A percentile compares a stretch with the other conserved stretches of the same genome.
Evolutionary conservation across 23 tunicate species (phyloP).

Genomic region (Oikopleura dioica): DNA sequence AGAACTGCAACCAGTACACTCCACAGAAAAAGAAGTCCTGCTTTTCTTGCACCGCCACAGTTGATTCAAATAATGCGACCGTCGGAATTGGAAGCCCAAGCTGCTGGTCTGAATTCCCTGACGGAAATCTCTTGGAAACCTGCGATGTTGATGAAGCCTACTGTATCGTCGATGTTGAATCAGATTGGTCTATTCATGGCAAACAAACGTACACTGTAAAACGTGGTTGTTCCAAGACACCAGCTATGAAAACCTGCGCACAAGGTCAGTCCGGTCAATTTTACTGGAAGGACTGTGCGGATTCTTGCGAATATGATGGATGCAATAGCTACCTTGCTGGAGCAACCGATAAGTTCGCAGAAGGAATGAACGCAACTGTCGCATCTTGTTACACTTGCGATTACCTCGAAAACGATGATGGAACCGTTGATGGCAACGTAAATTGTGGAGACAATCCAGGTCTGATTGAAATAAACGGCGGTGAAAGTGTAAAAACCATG

Average conservation of each 20-base stretch:
- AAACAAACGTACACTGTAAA: neutral
- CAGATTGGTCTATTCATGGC: neutral
- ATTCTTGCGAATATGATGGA: neutral
- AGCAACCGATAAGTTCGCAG: neutral
- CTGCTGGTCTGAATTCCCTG: neutral
- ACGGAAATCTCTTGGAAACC: neutral
- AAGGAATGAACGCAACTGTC: neutral
- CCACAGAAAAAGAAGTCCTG: neutral
- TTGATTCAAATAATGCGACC: neutral
- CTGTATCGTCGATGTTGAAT: conserved; percentile 3
- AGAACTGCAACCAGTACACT: neutral
- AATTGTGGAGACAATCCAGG: neutral
- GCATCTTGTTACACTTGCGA: neutral
- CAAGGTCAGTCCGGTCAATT: neutral
- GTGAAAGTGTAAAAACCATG: too few species aligned
- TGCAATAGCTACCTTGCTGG: neutral
- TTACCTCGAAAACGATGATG: neutral
- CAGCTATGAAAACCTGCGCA: neutral
- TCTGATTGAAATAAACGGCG: neutral
- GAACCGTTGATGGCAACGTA: neutral
- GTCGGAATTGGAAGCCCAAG: neutral
- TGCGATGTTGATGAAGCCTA: neutral
- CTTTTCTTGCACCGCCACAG: neutral
- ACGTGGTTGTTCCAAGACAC: neutral
- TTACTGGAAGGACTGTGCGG: neutral